Base-by-base conservation (phyloP, 1,140 invertebrate genomes). In the Aleiodes sp. region DNA sequence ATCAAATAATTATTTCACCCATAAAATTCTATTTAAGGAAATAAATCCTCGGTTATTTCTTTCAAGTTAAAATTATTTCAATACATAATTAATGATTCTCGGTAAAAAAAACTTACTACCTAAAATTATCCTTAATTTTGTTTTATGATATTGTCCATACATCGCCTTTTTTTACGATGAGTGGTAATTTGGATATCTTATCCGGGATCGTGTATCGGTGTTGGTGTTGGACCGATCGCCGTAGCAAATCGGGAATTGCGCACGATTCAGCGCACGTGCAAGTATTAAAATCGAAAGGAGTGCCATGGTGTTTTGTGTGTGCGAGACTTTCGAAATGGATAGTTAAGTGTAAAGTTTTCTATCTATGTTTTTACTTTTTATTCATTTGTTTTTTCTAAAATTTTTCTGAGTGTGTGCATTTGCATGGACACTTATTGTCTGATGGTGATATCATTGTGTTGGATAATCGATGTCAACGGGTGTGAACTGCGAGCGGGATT, bases 201-300 rank as follows among this genome's bases (percentile, higher is more conserved):
- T 60, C 57, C 31, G 28, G 29, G 31, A 60, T 60, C 12, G 31
- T 33, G 57, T 60, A 60, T 60, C 19, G 28, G 57, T 4, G 19
- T 31, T 33, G n/a, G n/a, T n/a, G n/a, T 29, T 14, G 28, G n/a
- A 60, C 57, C 28, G 57, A 60, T 60, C 57, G 31, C 57, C 57
- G 57, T 60, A 28, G 31, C 57, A 60, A 60, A 60, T 60, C 29
- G 57, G 28, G 24, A 60, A 60, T 60, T 60, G 57, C 31, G 12
- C 57, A 60, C 57, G 14, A 60, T 33, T 60, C 57, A 33, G 57
- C 57, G 31, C 57, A 60, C 57, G 57, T 60, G 57, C 28, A 60
- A 46, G n/a, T 46, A 46, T 46, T 59, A 59, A 33, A 60, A 29
- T 29, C 31, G 29, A 60, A 59, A 60, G 57, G 57, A 60, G 57